A percentile compares a stretch with the other conserved stretches of the same genome.
These are phyloP conservation scores for Tetramorium parvispinum DNA, from an alignment of 1,140 invertebrate species.

Conservation along the genomic window DNA sequence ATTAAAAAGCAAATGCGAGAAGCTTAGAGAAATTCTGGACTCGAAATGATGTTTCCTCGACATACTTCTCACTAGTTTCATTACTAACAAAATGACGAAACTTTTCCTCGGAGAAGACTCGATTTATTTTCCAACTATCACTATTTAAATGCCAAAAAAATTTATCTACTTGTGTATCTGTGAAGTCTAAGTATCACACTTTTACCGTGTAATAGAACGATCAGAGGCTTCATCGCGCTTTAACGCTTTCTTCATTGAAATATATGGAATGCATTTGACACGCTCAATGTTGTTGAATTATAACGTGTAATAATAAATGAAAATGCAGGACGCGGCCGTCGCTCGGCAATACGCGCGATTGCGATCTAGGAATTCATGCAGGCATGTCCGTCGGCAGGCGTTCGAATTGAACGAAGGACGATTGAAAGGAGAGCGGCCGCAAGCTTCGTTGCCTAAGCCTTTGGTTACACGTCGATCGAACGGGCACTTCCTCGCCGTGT, in stretches of 20 bases:
- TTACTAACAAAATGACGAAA: not conserved
- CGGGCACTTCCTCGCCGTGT: constrained; percentile 55
- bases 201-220: not conserved
- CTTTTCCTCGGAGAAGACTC: not conserved
- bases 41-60: not conserved
- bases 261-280: not conserved
- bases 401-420: constrained; percentile 75
- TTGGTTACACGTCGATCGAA: constrained; percentile 64
- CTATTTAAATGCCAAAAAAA: not conserved
- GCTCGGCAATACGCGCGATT: not conserved
- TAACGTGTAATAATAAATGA: not conserved
- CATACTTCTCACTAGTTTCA: not conserved
- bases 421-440: constrained; percentile 77
- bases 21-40: not conserved
- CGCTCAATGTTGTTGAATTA: not conserved
- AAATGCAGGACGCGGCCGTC: not conserved
- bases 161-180: not conserved
- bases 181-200: not conserved
- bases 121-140: not conserved
- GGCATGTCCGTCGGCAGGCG: constrained; percentile 25
- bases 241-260: constrained; percentile 4
- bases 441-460: constrained; percentile 70
- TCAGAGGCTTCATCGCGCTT: not conserved
- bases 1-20: not conserved
- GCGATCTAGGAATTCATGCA: constrained; percentile 51